phyloP scores from a whole-genome alignment of 2,888 invertebrate genomes.

The Epinotia bilunana region DNA sequence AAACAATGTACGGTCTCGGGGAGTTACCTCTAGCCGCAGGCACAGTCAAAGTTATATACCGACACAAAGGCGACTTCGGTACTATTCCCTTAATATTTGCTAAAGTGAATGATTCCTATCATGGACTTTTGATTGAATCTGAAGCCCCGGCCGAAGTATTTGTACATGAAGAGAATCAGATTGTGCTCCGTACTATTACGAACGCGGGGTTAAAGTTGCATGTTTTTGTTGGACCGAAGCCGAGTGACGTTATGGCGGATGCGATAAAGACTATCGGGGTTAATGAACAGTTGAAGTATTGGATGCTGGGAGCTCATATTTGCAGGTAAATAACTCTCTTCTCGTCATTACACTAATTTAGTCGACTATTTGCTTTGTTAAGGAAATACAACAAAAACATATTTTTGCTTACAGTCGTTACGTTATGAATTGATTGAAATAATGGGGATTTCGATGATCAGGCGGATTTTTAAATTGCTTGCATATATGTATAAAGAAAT shows the following conservation, averaged over 20 bases:
- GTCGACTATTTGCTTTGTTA: no score
- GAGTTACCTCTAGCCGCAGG: constrained; percentile 71
- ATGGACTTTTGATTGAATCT: constrained; percentile 83
- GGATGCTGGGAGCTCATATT: constrained; percentile 78
- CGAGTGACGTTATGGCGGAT: constrained; percentile 72
- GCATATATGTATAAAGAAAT: no score
- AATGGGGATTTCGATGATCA: no score
- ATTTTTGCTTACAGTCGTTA: background rate
- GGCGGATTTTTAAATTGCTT: no score
- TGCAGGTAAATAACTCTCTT: constrained; percentile 65
- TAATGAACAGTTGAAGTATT: constrained; percentile 66
- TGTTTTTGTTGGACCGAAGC: constrained; percentile 73
- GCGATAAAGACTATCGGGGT: constrained; percentile 61
- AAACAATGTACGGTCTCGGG: constrained; percentile 84
- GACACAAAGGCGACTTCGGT: constrained; percentile 70
- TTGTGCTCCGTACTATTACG: constrained; percentile 84
- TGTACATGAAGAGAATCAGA: constrained; percentile 78
- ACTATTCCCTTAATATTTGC: constrained; percentile 82
- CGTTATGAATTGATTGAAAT: no score
- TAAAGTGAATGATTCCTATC: constrained; percentile 78
- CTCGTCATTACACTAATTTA: background rate
- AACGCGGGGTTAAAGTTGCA: constrained; percentile 70
- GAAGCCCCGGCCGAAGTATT: constrained; percentile 83
- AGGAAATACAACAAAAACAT: no score
- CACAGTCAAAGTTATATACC: constrained; percentile 76